Conservation (phyloP, 2,797 vertebrate species). For the Odontamblyopus rebecca region DNA sequence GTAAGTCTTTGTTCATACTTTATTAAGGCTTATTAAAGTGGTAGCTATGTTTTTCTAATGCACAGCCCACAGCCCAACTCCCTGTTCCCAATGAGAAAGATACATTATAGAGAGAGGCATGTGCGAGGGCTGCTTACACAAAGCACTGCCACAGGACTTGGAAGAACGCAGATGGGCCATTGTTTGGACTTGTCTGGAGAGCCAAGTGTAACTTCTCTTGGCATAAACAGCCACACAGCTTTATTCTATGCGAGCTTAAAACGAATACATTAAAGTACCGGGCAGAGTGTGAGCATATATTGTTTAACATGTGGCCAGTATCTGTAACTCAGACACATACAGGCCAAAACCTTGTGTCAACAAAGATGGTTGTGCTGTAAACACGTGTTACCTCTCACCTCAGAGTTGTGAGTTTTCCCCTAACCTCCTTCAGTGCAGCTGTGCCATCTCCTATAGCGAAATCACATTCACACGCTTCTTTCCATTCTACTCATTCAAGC, state of each 20-base stretch:
- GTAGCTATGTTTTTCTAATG: not conserved
- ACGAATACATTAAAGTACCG: not conserved
- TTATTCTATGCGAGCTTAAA: constrained; percentile 5
- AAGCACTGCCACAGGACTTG: constrained; percentile 4
- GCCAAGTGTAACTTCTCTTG: constrained; percentile 12
- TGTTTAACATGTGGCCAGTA: not conserved
- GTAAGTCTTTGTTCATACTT: too few relatives aligned
- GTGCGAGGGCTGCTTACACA: not conserved
- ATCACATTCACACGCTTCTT: not conserved
- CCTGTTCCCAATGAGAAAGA: not conserved
- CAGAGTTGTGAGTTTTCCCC: not conserved
- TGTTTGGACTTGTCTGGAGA: constrained; percentile 10
- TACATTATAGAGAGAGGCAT: constrained; percentile 6
- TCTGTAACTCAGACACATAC: not conserved
- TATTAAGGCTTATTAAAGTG: too few relatives aligned
- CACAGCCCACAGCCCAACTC: not conserved
- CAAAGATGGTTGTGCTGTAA: not conserved
- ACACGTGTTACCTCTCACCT: constrained; percentile 4
- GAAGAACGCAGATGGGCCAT: constrained; percentile 14
- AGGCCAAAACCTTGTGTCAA: not conserved
- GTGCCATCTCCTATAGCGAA: not conserved
- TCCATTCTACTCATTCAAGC: not conserved
- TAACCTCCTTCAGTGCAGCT: constrained; percentile 3
- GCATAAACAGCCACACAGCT: constrained; percentile 8
- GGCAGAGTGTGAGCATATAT: not conserved